A percentile compares a stretch with the other conserved stretches of the same genome.
Evolutionary conservation across 2,797 vertebrate genomes (phyloP).

Genomic region (Triplophysa bombifrons): DNA sequence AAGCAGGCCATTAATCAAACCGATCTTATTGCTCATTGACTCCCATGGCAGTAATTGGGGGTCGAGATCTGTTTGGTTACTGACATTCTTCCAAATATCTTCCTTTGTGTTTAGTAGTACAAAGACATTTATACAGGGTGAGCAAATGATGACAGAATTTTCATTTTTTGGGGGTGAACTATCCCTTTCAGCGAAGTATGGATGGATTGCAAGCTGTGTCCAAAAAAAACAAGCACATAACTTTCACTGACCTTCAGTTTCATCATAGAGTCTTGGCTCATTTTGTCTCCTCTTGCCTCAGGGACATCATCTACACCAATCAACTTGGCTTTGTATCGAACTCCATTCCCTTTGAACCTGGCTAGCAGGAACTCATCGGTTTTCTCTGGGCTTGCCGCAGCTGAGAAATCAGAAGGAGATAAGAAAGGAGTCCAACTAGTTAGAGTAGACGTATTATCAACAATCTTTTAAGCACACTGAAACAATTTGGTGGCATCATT

Average conservation of each 20-base stretch:
- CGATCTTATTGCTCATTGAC: too few relatives aligned
- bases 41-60: too few relatives aligned
- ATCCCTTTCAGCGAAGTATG: background rate
- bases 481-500: constrained; percentile 4
- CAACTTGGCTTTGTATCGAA: constrained; percentile 80
- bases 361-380: constrained; percentile 83
- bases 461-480: too few relatives aligned
- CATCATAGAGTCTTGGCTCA: constrained; percentile 81
- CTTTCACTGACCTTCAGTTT: constrained; percentile 76
- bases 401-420: constrained; percentile 36
- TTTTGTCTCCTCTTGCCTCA: constrained; percentile 73
- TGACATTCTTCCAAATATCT: too few relatives aligned
- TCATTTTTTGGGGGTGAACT: too few relatives aligned
- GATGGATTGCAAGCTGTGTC: background rate
- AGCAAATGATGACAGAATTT: too few relatives aligned
- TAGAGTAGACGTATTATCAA: too few relatives aligned
- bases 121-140: too few relatives aligned
- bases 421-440: too few relatives aligned
- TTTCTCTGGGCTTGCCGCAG: constrained; percentile 78
- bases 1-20: too few relatives aligned
- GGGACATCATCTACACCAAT: constrained; percentile 75
- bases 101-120: too few relatives aligned
- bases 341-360: constrained; percentile 77
- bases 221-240: background rate
- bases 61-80: too few relatives aligned